These are phyloP conservation scores for Hypanus sabinus DNA, from an alignment of 2,113 vertebrate genomes.

Conservation along the genomic window DNA sequence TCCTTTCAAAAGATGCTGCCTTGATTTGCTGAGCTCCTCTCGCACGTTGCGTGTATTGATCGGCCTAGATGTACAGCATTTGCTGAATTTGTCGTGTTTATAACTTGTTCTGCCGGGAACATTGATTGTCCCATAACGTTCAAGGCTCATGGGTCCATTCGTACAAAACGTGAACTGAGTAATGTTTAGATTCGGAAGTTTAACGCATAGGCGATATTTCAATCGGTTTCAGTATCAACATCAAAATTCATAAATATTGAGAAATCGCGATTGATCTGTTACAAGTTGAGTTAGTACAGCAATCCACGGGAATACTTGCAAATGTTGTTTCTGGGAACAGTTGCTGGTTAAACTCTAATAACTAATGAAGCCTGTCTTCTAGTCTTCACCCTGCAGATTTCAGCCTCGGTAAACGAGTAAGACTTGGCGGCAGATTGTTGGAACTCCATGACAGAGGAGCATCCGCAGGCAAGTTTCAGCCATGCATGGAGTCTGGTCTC, in stretches of 20 bases:
- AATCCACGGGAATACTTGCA: not conserved
- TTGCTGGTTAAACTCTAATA: not conserved
- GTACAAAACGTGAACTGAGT: not conserved
- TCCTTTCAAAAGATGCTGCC: too few relatives aligned
- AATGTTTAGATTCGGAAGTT: not conserved
- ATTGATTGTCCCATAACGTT: not conserved
- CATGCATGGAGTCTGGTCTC: not conserved
- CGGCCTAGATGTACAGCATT: too few relatives aligned
- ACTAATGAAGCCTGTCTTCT: not conserved
- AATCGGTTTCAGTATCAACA: not conserved
- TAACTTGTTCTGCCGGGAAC: not conserved
- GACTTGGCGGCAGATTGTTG: not conserved
- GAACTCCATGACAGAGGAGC: not conserved
- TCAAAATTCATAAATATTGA: not conserved
- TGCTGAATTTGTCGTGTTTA: not conserved
- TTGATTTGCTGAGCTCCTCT: too few relatives aligned
- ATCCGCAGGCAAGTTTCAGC: not conserved
- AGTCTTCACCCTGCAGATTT: not conserved
- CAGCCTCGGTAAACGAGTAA: not conserved
- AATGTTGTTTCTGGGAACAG: not conserved
- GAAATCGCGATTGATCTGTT: not conserved
- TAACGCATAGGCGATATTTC: not conserved
- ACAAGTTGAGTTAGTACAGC: not conserved
- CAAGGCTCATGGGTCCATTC: not conserved
- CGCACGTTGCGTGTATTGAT: too few relatives aligned